Conservation (phyloP, 2,888 invertebrate species). For the Rugalucina vietnamica region DNA sequence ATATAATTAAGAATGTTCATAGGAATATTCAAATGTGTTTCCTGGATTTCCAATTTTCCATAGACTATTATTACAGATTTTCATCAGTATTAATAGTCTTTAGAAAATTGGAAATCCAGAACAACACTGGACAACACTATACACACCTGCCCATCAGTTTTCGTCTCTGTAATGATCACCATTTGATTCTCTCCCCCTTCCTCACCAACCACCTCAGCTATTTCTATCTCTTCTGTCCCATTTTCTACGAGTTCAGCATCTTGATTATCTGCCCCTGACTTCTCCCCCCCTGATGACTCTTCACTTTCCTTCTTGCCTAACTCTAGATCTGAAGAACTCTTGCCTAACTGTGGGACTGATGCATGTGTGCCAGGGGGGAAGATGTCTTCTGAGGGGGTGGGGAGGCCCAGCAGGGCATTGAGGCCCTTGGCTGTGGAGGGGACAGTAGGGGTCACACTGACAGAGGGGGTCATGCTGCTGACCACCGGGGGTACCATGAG, state of each 20-base stretch:
- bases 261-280: background rate
- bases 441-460: background rate
- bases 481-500: constrained; percentile 32
- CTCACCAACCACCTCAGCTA: constrained; percentile 8
- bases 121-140: too few relatives aligned
- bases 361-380: constrained; percentile 55
- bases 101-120: too few relatives aligned
- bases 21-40: too few relatives aligned
- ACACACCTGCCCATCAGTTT: background rate
- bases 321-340: constrained; percentile 26
- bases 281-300: background rate
- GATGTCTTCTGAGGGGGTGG: constrained; percentile 52
- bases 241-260: background rate
- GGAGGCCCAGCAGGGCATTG: constrained; percentile 60
- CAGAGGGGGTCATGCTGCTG: background rate
- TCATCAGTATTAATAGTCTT: too few relatives aligned
- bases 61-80: too few relatives aligned
- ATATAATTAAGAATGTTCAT: too few relatives aligned
- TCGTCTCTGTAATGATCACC: background rate
- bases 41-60: too few relatives aligned
- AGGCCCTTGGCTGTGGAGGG: constrained; percentile 42
- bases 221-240: constrained; percentile 1
- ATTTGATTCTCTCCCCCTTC: background rate
- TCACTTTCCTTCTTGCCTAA: background rate
- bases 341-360: background rate